Evolutionary conservation across 2,888 invertebrate species (phyloP), one percentile per base, ranked within the genome.

Genomic region (Chirona hameri): DNA sequence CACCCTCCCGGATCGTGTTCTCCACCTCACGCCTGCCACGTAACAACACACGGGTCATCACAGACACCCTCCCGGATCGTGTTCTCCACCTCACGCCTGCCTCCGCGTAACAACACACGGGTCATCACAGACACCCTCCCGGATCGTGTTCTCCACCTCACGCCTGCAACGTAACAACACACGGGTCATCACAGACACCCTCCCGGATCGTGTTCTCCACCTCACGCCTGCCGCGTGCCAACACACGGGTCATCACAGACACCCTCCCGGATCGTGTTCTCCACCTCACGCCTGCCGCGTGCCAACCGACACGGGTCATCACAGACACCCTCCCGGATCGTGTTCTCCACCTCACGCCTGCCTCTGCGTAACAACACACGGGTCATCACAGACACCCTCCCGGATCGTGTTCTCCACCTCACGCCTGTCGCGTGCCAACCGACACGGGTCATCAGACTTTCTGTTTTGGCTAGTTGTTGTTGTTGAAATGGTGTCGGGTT

Each of bases 321-420:
- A 39, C 39, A 39, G 46, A 95, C 79, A 24, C 81, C 81, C 48
- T 31, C 31, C 3, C 57, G 57, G 5, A 81, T 27, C 2, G 81
- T 83, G 14, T 57, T 79, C 65, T 79, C 82, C 80, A 82, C 80
- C 46, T 79, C 81, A 76, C 60, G 31, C 5, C 81, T 81, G 46
- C 10, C n/a, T n/a, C n/a, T 7, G 39, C 39, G 39, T 39, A 7
- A 2, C 39, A 39, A 39, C 39, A 39, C 39, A 39, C 39, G 39
- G 39, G n/a, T n/a, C n/a, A n/a, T n/a, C n/a, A n/a, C 90, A 89
- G 46, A 95, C 79, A 24, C 81, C 81, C 46, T 31, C 31, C 5
- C 55, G 57, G 14, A 81, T 46, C 1, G 81, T 83, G 12, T 79
- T 79, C 65, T 79, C 82, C 79, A 82, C 80, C 39, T n/a, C n/a